These are phyloP conservation scores for Phymorhynchus buccinoides DNA, from an alignment of 1,140 invertebrate species.

Conservation along the genomic window DNA sequence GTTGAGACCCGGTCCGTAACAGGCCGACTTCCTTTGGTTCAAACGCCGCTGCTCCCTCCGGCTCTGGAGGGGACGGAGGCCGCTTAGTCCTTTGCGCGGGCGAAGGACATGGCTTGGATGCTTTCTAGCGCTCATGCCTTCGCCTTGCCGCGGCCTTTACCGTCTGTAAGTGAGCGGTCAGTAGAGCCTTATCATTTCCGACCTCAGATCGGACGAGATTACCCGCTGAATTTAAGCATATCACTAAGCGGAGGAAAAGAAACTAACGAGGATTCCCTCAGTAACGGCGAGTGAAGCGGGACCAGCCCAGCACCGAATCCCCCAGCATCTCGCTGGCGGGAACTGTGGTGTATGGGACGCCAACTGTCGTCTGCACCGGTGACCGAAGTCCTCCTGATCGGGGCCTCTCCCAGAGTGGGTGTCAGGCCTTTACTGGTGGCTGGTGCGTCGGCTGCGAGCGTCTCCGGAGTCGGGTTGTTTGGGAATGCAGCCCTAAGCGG, in stretches of 20 bases:
- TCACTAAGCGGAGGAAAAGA: slow-evolving; percentile 91
- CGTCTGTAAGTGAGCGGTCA: no score
- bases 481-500: slow-evolving; percentile 88
- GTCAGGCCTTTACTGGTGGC: slow-evolving; percentile 80
- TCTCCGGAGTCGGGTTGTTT: slow-evolving; percentile 82
- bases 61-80: no score
- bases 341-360: slow-evolving; percentile 81
- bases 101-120: background rate
- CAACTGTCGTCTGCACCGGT: slow-evolving; percentile 40
- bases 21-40: background rate
- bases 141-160: background rate
- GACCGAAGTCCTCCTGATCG: slow-evolving; percentile 79
- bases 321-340: slow-evolving; percentile 71
- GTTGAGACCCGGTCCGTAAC: background rate
- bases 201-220: slow-evolving; percentile 83
- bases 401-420: slow-evolving; percentile 82
- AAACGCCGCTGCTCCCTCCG: background rate
- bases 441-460: slow-evolving; percentile 73
- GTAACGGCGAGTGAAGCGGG: slow-evolving; percentile 87
- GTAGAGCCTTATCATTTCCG: slow-evolving; percentile 55
- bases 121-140: background rate
- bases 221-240: slow-evolving; percentile 91
- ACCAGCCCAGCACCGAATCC: slow-evolving; percentile 82
- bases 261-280: slow-evolving; percentile 90
- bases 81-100: background rate